phyloP scores from a whole-genome alignment of 2,797 vertebrate genomes.

The Sitta carolinensis region DNA sequence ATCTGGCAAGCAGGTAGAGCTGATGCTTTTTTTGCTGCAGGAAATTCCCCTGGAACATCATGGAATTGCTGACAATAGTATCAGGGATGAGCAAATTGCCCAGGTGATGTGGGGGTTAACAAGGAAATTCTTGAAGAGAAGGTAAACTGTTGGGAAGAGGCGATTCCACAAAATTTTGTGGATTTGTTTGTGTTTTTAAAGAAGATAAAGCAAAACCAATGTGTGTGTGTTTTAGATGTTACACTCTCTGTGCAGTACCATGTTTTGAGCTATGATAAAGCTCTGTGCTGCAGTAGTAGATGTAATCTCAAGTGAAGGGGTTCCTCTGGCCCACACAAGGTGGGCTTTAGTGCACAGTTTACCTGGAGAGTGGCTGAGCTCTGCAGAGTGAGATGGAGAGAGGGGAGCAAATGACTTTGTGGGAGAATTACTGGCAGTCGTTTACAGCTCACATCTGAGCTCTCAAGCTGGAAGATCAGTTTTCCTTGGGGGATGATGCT shows the following conservation, averaged over 20 bases:
- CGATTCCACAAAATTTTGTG: not conserved
- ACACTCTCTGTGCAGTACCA: accelerated
- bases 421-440: not conserved
- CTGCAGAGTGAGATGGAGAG: not conserved
- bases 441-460: constrained; percentile 31
- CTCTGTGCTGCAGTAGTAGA: not conserved
- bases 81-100: not conserved
- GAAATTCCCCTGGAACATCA: accelerated
- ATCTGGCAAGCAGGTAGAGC: not conserved
- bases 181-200: not conserved
- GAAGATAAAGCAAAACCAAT: not conserved
- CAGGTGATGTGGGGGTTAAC: accelerated
- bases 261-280: not conserved
- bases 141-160: accelerated
- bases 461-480: constrained; percentile 8
- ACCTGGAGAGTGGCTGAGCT: not conserved
- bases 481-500: not conserved
- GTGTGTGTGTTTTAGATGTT: accelerated
- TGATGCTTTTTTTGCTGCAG: not conserved
- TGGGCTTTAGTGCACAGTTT: accelerated
- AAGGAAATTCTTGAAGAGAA: not conserved
- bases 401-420: not conserved
- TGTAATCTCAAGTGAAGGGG: not conserved
- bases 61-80: not conserved
- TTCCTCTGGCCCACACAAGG: not conserved